A percentile compares a stretch with the other conserved stretches of the same genome.
Evolutionary conservation across 2,888 invertebrate genomes (phyloP).

Genomic region (Drosophila merina): DNA sequence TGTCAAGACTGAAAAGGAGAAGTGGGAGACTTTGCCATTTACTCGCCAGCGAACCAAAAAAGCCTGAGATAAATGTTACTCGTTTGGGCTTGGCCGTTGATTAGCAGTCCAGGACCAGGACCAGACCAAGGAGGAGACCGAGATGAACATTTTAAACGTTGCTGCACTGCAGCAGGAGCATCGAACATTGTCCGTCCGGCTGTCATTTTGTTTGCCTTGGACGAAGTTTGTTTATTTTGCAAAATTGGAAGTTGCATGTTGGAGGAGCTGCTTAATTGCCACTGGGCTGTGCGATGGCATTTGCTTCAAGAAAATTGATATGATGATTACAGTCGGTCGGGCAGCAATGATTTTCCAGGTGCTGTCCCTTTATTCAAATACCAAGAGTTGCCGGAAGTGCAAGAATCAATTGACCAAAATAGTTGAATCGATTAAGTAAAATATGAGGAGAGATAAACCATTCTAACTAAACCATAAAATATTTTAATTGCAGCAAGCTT

Average conservation of each 20-base stretch:
- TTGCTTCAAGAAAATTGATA: slow-evolving; percentile 25
- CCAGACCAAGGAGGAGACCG: slow-evolving; percentile 1
- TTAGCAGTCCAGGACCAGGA: slow-evolving; percentile 49
- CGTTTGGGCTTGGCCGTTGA: slow-evolving; percentile 48
- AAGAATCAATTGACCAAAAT: neutral
- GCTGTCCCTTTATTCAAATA: neutral
- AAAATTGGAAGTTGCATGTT: slow-evolving; percentile 51
- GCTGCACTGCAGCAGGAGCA: slow-evolving; percentile 24
- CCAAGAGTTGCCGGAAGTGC: neutral
- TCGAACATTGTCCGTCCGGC: slow-evolving; percentile 35
- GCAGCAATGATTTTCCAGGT: slow-evolving; percentile 2
- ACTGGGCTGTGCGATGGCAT: slow-evolving; percentile 40
- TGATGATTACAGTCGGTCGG: slow-evolving; percentile 4
- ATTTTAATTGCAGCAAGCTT: no score
- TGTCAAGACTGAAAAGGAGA: slow-evolving; percentile 5
- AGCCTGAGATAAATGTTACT: slow-evolving; percentile 47
- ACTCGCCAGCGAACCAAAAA: slow-evolving; percentile 17
- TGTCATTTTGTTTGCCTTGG: slow-evolving; percentile 36
- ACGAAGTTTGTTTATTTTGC: slow-evolving; percentile 47
- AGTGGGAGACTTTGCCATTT: slow-evolving; percentile 29
- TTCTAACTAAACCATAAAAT: no score
- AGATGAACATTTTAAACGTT: slow-evolving; percentile 38
- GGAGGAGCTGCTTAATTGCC: slow-evolving; percentile 43
- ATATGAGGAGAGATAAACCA: neutral
- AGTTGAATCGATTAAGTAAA: neutral